These are phyloP conservation scores for Hippocampus kuda DNA, from an alignment of 2,797 vertebrate genomes.

Conservation along the genomic window DNA sequence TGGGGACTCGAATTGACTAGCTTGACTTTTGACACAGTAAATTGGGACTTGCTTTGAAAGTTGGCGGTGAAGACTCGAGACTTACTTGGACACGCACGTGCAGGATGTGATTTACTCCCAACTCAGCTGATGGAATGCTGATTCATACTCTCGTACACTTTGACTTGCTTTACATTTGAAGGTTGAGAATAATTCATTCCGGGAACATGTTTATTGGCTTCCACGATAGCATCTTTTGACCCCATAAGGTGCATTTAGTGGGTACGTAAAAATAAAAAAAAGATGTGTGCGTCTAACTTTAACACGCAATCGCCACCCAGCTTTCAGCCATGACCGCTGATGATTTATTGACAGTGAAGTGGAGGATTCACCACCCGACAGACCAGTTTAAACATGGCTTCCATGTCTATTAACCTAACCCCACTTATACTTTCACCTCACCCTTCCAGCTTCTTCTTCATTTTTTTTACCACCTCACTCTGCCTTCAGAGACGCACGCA, in stretches of 20 bases:
- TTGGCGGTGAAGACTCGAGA: too few relatives aligned
- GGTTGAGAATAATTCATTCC: neutral
- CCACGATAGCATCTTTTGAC: neutral
- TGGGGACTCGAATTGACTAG: too few relatives aligned
- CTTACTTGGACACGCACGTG: too few relatives aligned
- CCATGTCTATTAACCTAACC: conserved; percentile 64
- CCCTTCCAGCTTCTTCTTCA: conserved; percentile 33
- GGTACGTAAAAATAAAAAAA: neutral
- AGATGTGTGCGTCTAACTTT: neutral
- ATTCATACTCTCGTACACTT: too few relatives aligned
- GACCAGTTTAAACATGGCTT: conserved; percentile 54
- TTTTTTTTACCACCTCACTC: conserved; percentile 26
- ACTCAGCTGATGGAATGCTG: too few relatives aligned
- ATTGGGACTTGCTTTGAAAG: too few relatives aligned
- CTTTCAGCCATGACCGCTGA: neutral
- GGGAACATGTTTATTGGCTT: neutral
- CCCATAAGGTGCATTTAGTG: neutral
- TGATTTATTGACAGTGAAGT: conserved; percentile 43
- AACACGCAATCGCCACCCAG: neutral
- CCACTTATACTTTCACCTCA: conserved; percentile 56
- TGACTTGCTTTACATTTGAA: neutral
- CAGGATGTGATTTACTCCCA: too few relatives aligned
- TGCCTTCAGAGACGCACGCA: conserved; percentile 5
- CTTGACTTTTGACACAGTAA: too few relatives aligned
- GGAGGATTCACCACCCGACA: conserved; percentile 7